phyloP scores from a whole-genome alignment of 92 coral and sea anemone genomes.

The Hydrozoanthus gracilis region DNA sequence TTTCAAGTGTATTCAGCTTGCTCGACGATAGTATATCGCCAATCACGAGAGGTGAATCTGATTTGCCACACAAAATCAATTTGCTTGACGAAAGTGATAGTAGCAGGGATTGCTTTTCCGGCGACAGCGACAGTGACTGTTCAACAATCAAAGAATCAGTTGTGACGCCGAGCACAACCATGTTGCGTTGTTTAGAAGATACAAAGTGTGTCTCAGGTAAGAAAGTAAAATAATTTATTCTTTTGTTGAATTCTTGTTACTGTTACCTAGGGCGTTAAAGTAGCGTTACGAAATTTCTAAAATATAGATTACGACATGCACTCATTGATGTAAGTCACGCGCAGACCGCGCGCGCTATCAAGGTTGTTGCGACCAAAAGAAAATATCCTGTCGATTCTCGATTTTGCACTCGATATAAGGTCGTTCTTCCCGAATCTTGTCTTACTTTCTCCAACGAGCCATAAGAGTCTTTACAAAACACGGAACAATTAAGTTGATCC shows the following conservation, averaged over 20 bases:
- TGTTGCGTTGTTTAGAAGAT: not conserved
- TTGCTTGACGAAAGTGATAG: slow-evolving; percentile 1
- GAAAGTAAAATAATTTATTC: not conserved
- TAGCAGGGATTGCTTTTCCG: slow-evolving; percentile 16
- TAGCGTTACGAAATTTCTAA: not conserved
- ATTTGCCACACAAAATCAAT: not conserved
- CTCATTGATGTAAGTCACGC: not conserved
- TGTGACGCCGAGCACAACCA: not conserved
- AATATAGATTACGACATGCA: not conserved
- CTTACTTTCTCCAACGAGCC: not conserved
- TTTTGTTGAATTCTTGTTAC: not conserved
- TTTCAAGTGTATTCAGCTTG: not conserved
- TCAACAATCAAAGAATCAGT: not conserved
- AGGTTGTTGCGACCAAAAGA: not conserved
- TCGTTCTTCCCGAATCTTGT: not conserved
- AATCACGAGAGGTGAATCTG: not conserved
- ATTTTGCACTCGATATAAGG: not conserved
- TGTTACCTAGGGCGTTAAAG: not conserved
- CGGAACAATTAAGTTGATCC: not conserved
- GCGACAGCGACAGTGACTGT: not conserved
- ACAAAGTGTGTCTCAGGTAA: not conserved
- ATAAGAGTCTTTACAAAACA: not conserved
- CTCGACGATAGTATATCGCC: not conserved
- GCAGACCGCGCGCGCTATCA: not conserved
- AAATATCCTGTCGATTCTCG: not conserved